phyloP scores from a whole-genome alignment of 2,113 vertebrate genomes.

The Gasterosteus aculeatus region DNA sequence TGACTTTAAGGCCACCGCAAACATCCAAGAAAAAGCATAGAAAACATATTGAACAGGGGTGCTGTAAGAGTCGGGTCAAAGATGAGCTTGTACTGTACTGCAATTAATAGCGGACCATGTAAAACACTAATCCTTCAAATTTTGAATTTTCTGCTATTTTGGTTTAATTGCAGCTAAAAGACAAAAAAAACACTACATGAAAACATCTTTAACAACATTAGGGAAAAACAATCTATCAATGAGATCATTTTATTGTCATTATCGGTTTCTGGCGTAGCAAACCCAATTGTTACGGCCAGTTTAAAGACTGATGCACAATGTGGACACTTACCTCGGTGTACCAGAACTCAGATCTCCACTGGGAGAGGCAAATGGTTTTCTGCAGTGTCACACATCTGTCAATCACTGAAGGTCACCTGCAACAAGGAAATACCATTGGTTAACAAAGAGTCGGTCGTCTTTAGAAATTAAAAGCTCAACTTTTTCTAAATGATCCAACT shows the following conservation, averaged over 20 bases:
- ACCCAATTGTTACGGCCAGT: neutral
- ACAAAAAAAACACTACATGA: neutral
- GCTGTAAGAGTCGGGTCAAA: neutral
- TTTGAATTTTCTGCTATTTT: neutral
- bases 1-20: constrained; percentile 33
- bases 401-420: constrained; percentile 77
- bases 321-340: constrained; percentile 83
- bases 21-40: constrained; percentile 19
- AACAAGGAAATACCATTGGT: constrained; percentile 53
- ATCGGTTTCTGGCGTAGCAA: constrained; percentile 1
- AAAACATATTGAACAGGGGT: no score
- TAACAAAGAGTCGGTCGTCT: neutral
- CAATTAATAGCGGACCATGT: neutral
- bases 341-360: constrained; percentile 88
- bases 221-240: neutral
- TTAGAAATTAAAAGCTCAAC: neutral
- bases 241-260: neutral
- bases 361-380: constrained; percentile 83
- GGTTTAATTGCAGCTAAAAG: neutral
- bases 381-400: constrained; percentile 89
- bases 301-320: no score
- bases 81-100: neutral
- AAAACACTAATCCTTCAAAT: neutral
- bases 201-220: neutral
- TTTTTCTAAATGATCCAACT: neutral